Evolutionary conservation across 2,113 vertebrate genomes (phyloP), one percentile per base, ranked within the genome.

Genomic region (Oryzias woworae): DNA sequence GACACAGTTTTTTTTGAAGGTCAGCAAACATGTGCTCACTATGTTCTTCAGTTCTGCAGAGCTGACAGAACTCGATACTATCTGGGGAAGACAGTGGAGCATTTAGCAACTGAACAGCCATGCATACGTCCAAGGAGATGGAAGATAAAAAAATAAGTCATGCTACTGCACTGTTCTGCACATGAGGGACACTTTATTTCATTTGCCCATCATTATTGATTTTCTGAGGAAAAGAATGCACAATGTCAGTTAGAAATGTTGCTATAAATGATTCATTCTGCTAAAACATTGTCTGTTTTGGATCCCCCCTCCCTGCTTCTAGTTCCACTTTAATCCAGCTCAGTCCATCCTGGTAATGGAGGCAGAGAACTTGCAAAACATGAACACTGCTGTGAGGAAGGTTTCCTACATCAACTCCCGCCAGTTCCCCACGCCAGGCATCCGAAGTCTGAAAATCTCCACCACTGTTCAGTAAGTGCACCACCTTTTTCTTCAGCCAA

Each of bases 281-380:
- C 36, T 18, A 18, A 44, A 41, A 18, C 3, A 36, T 12, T 44
- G 41, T 49, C 7, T 23, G 14, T 28, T 23, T 42, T 7, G 44
- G 13, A 46, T 70, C 23, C 17, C 53, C n/a, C 23, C 48, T 52
- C 31, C 59, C 53, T 61, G 26, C 59, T 66, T 31, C 7, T 42
- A 99, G 97, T 97, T 98, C 86, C 97, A 98, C 90, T 97, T 99
- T 84, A 99, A 99, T 85, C 97, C 97, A 31, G 95, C 95, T 15
- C 96, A 98, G 92, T 98, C 96, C 13, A 85, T 95, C 62, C 88
- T 99, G 86, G 96, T 98, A 63, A 95, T 98, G 93, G 96, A 98
- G 87, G 95, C 95, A 51, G 96, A 98, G 54, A 95, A 99, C 86
- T 88, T 96, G 83, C 94, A 94, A 78, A 95, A 93, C 84, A 93